Percentiles rank a stretch among this genome's conserved stretches.
Evolutionary conservation across 1,140 invertebrate genomes (phyloP).

Genomic region (Solen grandis): DNA sequence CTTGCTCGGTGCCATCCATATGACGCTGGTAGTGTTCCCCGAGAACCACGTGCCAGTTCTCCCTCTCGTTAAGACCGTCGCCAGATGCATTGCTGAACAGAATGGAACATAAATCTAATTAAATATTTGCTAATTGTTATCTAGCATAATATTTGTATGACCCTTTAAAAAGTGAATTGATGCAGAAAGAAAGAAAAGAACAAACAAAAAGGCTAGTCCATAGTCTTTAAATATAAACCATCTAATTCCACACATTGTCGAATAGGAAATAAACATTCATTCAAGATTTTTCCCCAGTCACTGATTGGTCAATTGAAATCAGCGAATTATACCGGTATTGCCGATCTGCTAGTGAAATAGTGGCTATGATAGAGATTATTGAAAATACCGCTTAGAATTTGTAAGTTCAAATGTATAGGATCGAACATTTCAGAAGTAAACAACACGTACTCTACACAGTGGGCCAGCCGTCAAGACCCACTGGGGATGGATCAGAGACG

Average conservation of each 20-base stretch:
- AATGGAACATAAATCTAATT: background rate
- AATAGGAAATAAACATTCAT: background rate
- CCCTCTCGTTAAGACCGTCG: slow-evolving; percentile 44
- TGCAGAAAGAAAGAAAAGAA: background rate
- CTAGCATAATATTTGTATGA: background rate
- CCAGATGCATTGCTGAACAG: slow-evolving; percentile 54
- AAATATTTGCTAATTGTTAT: background rate
- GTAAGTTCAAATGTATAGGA: background rate
- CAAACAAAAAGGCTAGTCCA: background rate
- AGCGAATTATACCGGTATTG: too few relatives aligned
- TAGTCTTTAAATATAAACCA: background rate
- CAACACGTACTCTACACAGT: slow-evolving; percentile 76
- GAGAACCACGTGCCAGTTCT: slow-evolving; percentile 61
- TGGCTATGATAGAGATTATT: background rate
- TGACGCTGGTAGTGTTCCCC: slow-evolving; percentile 65
- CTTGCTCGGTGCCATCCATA: slow-evolving; percentile 68
- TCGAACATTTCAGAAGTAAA: background rate
- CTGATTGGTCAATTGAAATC: too few relatives aligned
- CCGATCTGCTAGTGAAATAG: background rate
- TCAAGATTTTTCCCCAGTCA: too few relatives aligned
- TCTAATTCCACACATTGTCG: background rate
- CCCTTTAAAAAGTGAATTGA: background rate
- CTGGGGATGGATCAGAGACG: slow-evolving; percentile 75
- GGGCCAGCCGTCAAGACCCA: slow-evolving; percentile 81
- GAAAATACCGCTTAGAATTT: background rate